Base-by-base conservation (phyloP, 2,888 invertebrate genomes). In the Drosophila lutescens region DNA sequence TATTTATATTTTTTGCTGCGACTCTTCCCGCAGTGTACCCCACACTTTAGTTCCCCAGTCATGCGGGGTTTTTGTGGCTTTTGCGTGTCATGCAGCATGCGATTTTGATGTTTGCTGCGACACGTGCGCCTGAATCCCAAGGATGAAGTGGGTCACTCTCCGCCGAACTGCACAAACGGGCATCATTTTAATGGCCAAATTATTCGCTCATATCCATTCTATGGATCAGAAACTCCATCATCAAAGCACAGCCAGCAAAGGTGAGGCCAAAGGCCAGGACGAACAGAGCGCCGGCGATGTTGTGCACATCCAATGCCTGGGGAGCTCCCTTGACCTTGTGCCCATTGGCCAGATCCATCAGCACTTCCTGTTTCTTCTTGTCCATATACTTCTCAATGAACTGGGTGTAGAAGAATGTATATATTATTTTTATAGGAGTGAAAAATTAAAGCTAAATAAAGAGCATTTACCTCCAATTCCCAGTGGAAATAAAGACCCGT, bases 221-320 rank as follows among this genome's bases (percentile, higher is more conserved):
- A 43, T 43, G 57, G 51, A 44, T 58, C 47, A 61, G 46, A 1
- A n/a, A 46, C 75, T 92, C 91, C 47, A 86, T 10, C 7, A 86
- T 8, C 8, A 91, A 76, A 0, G 75, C 78, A 13, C 78, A 30
- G n/a, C 74, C 70, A 1, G 90, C 90, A 54, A 88, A 69, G 3
- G 77, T 34, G 13, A 81, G 74, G 10, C 91, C 92, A 71, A 91
- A 82, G 9, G 84, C 60, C 34, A 92, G 79, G 2, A 86, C 83
- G 59, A 91, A 89, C 32, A 91, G 61, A 0, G 90, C 85, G 15
- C 90, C 91, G 8, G 91, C 90, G n/a, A 92, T 88, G 73, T 92
- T 90, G 30, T 83, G 77, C 6, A 91, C 76, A 8, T 88, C 83
- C 3, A 91, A 73, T 9, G 85, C 81, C 58, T 84, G 79, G 10